phyloP scores from a whole-genome alignment of 2,888 invertebrate species.

The Melanargia galathea region DNA sequence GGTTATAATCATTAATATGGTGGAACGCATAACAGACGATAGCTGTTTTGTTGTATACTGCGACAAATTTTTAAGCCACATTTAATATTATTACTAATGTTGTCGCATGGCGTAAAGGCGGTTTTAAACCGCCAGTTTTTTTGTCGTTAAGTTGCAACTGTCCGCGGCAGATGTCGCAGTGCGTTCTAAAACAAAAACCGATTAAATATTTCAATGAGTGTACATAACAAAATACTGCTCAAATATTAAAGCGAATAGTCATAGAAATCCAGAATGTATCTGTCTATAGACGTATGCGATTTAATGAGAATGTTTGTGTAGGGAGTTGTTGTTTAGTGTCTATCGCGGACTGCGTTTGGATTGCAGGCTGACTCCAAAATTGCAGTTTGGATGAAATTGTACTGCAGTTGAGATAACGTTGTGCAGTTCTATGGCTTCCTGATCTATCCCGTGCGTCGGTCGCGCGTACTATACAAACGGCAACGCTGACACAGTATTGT shows the following conservation, averaged over 20 bases:
- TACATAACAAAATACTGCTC: slow-evolving; percentile 17
- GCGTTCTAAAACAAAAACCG: not conserved
- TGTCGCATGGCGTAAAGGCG: not conserved
- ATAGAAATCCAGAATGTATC: slow-evolving; percentile 14
- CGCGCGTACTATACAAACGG: too few relatives aligned
- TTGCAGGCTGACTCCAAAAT: not conserved
- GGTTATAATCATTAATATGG: not conserved
- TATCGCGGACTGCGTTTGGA: slow-evolving; percentile 15
- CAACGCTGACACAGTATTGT: too few relatives aligned
- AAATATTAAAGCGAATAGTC: slow-evolving; percentile 26
- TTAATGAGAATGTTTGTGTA: slow-evolving; percentile 28
- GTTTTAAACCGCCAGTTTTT: not conserved
- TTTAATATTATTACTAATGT: too few relatives aligned
- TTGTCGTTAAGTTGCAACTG: not conserved
- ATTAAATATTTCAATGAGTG: slow-evolving; percentile 4
- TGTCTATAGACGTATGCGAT: slow-evolving; percentile 19
- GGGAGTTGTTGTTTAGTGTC: slow-evolving; percentile 38
- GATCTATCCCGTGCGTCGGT: too few relatives aligned
- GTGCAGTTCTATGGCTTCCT: too few relatives aligned
- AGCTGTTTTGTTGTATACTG: too few relatives aligned
- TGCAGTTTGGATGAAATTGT: not conserved
- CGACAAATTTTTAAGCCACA: too few relatives aligned
- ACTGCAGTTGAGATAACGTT: not conserved
- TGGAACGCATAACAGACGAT: too few relatives aligned
- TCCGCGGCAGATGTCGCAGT: not conserved